A percentile compares a stretch with the other conserved stretches of the same genome.
Conservation (phyloP, 2,888 invertebrate species). For the Siphonodentalium dalli region DNA sequence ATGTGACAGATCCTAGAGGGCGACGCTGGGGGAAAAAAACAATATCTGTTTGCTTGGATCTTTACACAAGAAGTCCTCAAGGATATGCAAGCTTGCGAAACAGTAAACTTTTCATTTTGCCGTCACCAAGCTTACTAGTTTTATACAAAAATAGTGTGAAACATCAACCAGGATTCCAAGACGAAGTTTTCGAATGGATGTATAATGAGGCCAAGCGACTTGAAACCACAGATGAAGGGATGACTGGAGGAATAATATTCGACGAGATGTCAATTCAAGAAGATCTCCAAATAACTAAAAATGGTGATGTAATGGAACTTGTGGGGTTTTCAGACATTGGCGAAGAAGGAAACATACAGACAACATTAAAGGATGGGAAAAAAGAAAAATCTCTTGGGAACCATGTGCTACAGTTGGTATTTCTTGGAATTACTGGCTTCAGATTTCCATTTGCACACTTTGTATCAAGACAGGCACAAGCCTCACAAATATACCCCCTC, state of each 20-base stretch:
- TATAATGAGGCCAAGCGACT: slow-evolving; percentile 21
- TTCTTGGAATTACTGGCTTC: slow-evolving; percentile 29
- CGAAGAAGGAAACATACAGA: slow-evolving; percentile 22
- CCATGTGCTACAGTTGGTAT: slow-evolving; percentile 28
- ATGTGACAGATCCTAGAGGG: too few species aligned
- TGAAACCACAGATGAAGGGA: slow-evolving; percentile 17
- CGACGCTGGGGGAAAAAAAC: slow-evolving; percentile 4
- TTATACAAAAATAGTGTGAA: slow-evolving; percentile 13
- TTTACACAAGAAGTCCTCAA: slow-evolving; percentile 3
- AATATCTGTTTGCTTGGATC: slow-evolving; percentile 3
- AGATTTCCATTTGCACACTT: slow-evolving; percentile 29
- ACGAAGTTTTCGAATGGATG: slow-evolving; percentile 28
- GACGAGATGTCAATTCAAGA: slow-evolving; percentile 35
- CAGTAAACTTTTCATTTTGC: slow-evolving; percentile 1
- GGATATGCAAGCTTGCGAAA: slow-evolving; percentile 3
- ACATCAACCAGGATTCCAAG: slow-evolving; percentile 7
- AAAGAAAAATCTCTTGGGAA: slow-evolving; percentile 18
- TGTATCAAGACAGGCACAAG: slow-evolving; percentile 12
- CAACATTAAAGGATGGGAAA: slow-evolving; percentile 21
- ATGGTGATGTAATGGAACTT: slow-evolving; percentile 24
- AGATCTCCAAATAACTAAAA: slow-evolving; percentile 27
- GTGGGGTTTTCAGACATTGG: slow-evolving; percentile 24
- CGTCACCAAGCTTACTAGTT: slow-evolving; percentile 3
- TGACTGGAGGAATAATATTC: slow-evolving; percentile 24
- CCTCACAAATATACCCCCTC: slow-evolving; percentile 16